Evolutionary conservation across 2,797 vertebrate species (phyloP), one percentile per base, ranked within the genome.

Genomic region (Sebastes aleutianus): DNA sequence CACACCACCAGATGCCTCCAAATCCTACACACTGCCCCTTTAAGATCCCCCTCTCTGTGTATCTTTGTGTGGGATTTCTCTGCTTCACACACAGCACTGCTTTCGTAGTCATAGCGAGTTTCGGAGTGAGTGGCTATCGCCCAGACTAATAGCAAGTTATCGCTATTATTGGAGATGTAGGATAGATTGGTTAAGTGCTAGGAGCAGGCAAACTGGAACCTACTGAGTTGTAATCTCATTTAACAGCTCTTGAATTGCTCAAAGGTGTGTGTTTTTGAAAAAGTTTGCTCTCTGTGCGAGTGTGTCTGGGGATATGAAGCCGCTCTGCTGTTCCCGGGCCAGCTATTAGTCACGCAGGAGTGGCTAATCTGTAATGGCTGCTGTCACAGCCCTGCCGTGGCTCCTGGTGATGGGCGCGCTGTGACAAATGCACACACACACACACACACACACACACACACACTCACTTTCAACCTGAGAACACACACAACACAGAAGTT

Each of bases 281-380:
- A 92, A 89, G 86, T 92, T 92, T 88, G 69, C 76, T 57, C 27
- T 58, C 58, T 74, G 74, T 80, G 63, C 73, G 84, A 82, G 81
- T 81, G 86, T 72, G 84, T 88, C 83, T 78, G 83, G 73, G 89
- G 69, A 87, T 84, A 64, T 79, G 90, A 83, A 85, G 84, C 85
- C 57, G 76, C 90, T 86, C 71, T 71, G 85, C 92, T 88, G 87
- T 91, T 93, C 86, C 82, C 71, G 74, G 91, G 86, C 92, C 88
- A 87, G 90, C 92, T 90, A 93, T 95, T 95, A 93, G 92, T 93
- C 91, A 93, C 84, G 86, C 91, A 80, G 84, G 85, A 85, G 82
- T 92, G 91, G 91, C 92, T 94, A 93, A 94, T 95, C 93, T 94
- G 90, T 95, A 94, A 95, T 93, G 90, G 86, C 93, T 93, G 89